Base-by-base conservation (phyloP, 2,888 invertebrate species). In the Sclerodermus sp. region DNA sequence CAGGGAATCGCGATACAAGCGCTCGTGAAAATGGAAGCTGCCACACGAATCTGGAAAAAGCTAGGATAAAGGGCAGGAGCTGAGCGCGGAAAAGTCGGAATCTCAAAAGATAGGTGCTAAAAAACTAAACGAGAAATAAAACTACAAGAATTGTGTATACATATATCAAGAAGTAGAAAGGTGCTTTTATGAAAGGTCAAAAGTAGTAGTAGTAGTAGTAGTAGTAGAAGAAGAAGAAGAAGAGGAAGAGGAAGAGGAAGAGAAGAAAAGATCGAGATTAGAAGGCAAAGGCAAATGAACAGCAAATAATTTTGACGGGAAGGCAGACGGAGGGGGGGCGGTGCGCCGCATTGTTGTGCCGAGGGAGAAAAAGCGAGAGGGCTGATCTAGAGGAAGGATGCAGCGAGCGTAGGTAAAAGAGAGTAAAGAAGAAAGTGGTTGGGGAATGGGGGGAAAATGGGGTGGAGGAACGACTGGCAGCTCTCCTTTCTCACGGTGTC, bases 401-500 rank as follows among this genome's bases (percentile, higher is more conserved):
- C 34, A 8, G 34, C 34, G 4, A 12, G 6, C 12, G 45, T 46
- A 57, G 51, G 36, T 42, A 16, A 31, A 32, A 31, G 32, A 42
- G n/a, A 31, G 29, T 14, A 49, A 17, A 38, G 44, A 49, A 17
- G 31, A 45, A 14, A n/a, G 10, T 5, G 29, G 36, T 12, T 23
- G 45, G 41, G 34, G 56, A 57, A 52, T 17, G 32, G 17, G 42
- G 18, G 42, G 42, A 42, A 38, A 36, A 31, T 30, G 47, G 36
- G 23, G 36, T 47, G 41, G 36, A 10, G 16, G 10, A 23, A 23
- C 23, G 23, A 23, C 23, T 23, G 23, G 23, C 23, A 23, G 23
- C 23, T 5, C 23, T 23, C 23, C 23, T 23, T 23, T 23, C 23
- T 32, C 46, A 40, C 45, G 46, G 42, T 45, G 47, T 47, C 39